Evolutionary conservation across 2,113 vertebrate genomes (phyloP).

Genomic region (Tautogolabrus adspersus): DNA sequence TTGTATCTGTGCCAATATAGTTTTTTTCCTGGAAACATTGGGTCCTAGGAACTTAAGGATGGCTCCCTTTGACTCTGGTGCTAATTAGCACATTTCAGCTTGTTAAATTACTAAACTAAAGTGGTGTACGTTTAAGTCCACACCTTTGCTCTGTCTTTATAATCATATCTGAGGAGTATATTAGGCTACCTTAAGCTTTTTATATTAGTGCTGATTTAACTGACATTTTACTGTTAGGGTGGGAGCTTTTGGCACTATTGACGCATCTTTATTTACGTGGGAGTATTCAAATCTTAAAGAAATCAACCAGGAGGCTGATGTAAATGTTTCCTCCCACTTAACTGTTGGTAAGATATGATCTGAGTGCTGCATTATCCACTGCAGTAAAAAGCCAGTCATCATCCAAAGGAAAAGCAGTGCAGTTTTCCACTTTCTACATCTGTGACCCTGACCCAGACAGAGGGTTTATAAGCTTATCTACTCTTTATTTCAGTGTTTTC

Average conservation of each 20-base stretch:
- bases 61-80: too few relatives aligned
- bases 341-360: conserved; percentile 17
- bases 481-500: conserved; percentile 1
- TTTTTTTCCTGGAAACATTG: too few relatives aligned
- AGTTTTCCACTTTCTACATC: conserved; percentile 12
- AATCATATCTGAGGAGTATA: neutral
- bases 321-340: conserved; percentile 29
- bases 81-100: too few relatives aligned
- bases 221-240: neutral
- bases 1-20: too few relatives aligned
- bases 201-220: neutral
- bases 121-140: too few relatives aligned
- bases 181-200: neutral
- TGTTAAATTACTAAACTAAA: too few relatives aligned
- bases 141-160: too few relatives aligned
- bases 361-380: conserved; percentile 15
- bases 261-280: neutral
- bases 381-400: conserved; percentile 14
- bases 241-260: neutral
- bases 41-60: too few relatives aligned
- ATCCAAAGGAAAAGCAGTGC: conserved; percentile 21
- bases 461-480: neutral
- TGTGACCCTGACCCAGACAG: neutral
- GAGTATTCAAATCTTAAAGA: neutral
- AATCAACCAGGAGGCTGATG: conserved; percentile 12